Conservation (phyloP, 2,888 invertebrate genomes). For the Cheilosia soror region DNA sequence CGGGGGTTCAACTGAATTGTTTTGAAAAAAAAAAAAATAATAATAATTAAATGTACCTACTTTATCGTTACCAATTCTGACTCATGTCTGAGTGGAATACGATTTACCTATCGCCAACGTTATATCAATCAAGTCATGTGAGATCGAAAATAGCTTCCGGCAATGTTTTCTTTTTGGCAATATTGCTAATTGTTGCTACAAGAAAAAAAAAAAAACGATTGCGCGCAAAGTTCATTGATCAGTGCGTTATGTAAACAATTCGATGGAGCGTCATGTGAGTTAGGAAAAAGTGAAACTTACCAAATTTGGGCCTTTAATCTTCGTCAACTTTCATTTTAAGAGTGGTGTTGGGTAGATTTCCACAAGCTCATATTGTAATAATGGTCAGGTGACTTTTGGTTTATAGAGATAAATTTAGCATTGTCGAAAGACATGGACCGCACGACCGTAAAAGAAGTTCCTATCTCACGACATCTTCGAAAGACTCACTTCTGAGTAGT, state of each 20-base stretch:
- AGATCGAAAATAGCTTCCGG: slow-evolving; percentile 3
- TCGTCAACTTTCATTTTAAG: slow-evolving; percentile 1
- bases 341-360: slow-evolving; percentile 10
- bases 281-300: slow-evolving; percentile 16
- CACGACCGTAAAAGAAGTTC: neutral
- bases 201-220: neutral
- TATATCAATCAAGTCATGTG: neutral
- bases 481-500: too few relatives aligned
- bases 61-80: slow-evolving; percentile 3
- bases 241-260: slow-evolving; percentile 8
- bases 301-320: neutral
- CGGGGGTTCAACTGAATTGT: neutral
- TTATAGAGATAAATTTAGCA: neutral
- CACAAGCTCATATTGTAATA: neutral
- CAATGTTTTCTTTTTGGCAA: slow-evolving; percentile 19
- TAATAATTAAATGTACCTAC: too few relatives aligned
- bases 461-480: neutral
- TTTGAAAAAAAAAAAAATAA: too few relatives aligned
- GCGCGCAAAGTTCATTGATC: neutral
- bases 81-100: neutral
- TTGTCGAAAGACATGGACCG: too few relatives aligned
- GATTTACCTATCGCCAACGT: neutral
- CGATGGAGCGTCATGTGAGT: neutral
- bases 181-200: slow-evolving; percentile 1
- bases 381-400: neutral